Evolutionary conservation across 2,113 vertebrate genomes (phyloP), one percentile per base, ranked within the genome.

Genomic region (Plecturocebus donacophilus): DNA sequence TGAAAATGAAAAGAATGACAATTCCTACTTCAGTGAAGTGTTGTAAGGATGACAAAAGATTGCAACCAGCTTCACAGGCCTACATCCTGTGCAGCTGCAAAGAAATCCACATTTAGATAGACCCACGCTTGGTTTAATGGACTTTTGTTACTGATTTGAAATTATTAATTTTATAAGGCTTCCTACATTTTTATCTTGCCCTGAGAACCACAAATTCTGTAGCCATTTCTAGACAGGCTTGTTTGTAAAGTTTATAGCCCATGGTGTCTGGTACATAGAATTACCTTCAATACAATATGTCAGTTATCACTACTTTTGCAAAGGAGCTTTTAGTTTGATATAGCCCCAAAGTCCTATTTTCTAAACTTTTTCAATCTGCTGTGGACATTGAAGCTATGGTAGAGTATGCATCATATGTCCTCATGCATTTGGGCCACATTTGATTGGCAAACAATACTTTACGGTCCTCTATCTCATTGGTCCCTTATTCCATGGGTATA

Each of bases 291-390:
- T 75, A 6, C 70, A 79, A 79, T 73, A 82, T 64, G 1, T 70
- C 47, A 58, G 14, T 5, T 80, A 17, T 94, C 87, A 81, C 9
- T 87, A 47, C 71, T 92, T 95, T 83, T 97, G 23, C 49, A 91
- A 87, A 38, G 17, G 11, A 35, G 12, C 17, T 80, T 94, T 95
- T 76, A 71, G 54, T 61, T 90, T 66, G 1, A 4, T 42, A 52
- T 9, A 68, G 13, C 2, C 4, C 10, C 38, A 14, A 56, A 54
- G 9, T 73, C 19, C 30, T 90, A 35, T 96, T 47, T 83, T 85
- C n/a, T 77, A 38, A 73, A 40, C 45, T 47, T 94, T 91, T 58
- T 20, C 45, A 40, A 1, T 61, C 79, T 91, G n/a, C 3, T 66
- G 8, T 86, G 23, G n/a, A 66, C 9, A 20, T 8, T 75, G 35